Base-by-base conservation (phyloP, 2,888 invertebrate genomes). In the Chydorus sphaericus region DNA sequence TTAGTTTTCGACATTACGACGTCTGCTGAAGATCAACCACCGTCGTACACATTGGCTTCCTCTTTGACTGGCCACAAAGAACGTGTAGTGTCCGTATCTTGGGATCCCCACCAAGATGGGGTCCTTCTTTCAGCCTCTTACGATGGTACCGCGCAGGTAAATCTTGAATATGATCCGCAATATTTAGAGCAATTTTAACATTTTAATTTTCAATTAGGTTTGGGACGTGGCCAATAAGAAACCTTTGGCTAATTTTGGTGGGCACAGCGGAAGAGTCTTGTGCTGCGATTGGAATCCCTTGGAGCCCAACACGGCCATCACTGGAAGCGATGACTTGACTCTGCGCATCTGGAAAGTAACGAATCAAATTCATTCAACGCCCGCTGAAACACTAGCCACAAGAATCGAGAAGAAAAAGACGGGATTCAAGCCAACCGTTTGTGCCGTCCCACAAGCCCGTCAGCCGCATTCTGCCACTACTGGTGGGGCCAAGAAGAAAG, bases 21-120 rank as follows among this genome's bases (percentile, higher is more conserved):
- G n/a, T n/a, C n/a, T n/a, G n/a, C n/a, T n/a, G n/a, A 44, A 4
- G 44, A 26, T 26, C 20, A 18, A n/a, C 37, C 39, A 18, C 6
- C 48, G 16, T 33, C 33, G 20, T 33, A 48, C 5, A 31, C 49
- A 14, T 16, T 48, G 10, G 49, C 39, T 28, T 59, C 57, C 8
- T 65, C 63, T 20, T 60, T 68, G 14, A 63, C 61, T 48, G 72
- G 73, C 0, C 85, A 85, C 65, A 68, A 63, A 28, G 66, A 68
- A 1, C 66, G 75, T 33, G 75, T 83, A 23, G 73, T 78, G 1
- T 73, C 75, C 51, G 62, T 82, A 6, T 71, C 74, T 1, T 86
- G 85, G 85, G 83, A 77, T 67, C 81, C 82, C 0, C 82, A 83
- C 64, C 65, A 71, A 2, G 80, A 81, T 57, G 79, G 75, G 1